These are phyloP conservation scores for Cygnus olor DNA, from an alignment of 2,797 vertebrate species.

Conservation along the genomic window DNA sequence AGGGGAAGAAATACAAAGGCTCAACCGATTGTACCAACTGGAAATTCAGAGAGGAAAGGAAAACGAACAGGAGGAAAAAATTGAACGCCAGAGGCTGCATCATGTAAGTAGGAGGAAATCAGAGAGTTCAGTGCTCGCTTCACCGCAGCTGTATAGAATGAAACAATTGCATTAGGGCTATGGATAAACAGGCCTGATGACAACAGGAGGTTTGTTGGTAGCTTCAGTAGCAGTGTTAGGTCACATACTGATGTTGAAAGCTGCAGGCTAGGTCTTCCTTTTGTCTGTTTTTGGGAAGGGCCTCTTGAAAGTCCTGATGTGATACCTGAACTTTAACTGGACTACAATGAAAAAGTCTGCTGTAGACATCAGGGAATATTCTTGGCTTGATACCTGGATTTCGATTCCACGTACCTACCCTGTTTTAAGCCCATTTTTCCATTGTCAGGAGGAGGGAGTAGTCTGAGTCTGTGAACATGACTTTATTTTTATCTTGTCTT, in stretches of 20 bases:
- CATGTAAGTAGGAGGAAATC: conserved; percentile 75
- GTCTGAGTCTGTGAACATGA: background rate
- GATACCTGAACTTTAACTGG: background rate
- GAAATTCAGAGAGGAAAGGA: conserved; percentile 80
- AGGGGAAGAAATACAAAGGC: conserved; percentile 79
- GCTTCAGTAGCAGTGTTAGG: background rate
- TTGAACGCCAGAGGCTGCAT: conserved; percentile 76
- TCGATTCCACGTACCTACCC: background rate
- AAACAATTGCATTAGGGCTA: background rate
- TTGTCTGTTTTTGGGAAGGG: background rate
- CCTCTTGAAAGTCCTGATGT: background rate
- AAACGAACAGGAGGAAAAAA: conserved; percentile 78
- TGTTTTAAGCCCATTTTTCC: background rate
- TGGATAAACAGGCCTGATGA: background rate
- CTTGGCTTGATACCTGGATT: background rate
- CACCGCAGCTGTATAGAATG: background rate
- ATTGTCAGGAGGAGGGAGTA: background rate
- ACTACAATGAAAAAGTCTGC: background rate
- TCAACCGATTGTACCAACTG: conserved; percentile 71
- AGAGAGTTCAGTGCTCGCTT: background rate
- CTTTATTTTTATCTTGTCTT: background rate
- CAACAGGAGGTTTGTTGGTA: background rate
- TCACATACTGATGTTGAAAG: background rate
- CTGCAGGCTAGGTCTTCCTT: background rate
- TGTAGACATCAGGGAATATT: background rate